phyloP scores from a whole-genome alignment of 2,113 vertebrate genomes.

The Rissa tridactyla region DNA sequence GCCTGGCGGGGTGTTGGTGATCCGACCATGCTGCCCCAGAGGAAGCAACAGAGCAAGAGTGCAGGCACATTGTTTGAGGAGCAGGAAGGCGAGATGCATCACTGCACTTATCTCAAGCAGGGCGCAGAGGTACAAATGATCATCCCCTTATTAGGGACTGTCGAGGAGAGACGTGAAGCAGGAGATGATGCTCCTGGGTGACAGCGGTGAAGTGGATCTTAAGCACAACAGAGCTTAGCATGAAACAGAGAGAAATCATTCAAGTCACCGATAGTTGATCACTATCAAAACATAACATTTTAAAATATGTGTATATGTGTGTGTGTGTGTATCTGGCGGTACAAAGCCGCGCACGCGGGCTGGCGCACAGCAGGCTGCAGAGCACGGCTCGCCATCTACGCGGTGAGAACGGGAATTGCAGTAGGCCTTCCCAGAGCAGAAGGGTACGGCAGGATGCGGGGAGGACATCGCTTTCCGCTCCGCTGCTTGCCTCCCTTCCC shows the following conservation, averaged over 20 bases:
- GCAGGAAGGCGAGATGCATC: neutral
- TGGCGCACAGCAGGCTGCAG: rapidly evolving
- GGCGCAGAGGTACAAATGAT: neutral
- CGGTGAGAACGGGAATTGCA: neutral
- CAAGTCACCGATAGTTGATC: rapidly evolving
- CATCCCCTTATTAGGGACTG: neutral
- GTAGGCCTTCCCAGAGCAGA: neutral
- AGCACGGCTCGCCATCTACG: neutral
- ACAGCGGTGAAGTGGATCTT: neutral
- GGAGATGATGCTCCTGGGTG: neutral
- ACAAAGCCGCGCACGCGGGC: neutral
- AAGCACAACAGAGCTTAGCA: neutral
- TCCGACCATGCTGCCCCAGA: neutral
- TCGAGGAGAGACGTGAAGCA: neutral
- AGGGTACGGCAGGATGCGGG: neutral
- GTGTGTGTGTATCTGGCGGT: neutral
- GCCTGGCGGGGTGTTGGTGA: neutral
- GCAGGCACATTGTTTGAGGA: neutral
- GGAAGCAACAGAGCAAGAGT: neutral
- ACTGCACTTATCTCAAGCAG: rapidly evolving
- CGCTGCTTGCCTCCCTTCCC: neutral
- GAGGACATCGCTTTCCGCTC: neutral
- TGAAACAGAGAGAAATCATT: neutral
- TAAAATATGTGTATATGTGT: rapidly evolving
- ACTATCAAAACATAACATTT: neutral